These are phyloP conservation scores for Oophaga pumilio DNA, from an alignment of 2,113 vertebrate species.

Conservation along the genomic window DNA sequence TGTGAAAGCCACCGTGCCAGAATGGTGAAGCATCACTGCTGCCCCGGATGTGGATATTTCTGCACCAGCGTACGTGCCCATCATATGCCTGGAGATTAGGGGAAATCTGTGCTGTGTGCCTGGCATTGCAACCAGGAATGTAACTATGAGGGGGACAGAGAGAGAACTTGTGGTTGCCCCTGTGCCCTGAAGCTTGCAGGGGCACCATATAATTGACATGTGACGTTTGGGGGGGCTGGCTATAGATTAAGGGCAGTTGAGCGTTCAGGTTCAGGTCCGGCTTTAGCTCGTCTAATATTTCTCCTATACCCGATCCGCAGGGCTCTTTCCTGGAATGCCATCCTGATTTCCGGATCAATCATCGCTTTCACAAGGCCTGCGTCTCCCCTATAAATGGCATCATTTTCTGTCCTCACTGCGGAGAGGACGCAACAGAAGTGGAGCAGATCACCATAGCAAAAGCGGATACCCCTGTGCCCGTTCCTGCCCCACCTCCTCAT, in stretches of 20 bases:
- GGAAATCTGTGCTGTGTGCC: too few species aligned
- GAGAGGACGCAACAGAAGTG: slow-evolving; percentile 88
- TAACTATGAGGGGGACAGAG: too few species aligned
- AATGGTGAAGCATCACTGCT: slow-evolving; percentile 95
- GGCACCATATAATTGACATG: too few species aligned
- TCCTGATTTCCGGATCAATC: slow-evolving; percentile 86
- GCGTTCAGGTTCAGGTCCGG: too few species aligned
- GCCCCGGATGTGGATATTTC: slow-evolving; percentile 91
- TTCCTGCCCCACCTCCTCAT: slow-evolving; percentile 60
- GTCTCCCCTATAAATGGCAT: slow-evolving; percentile 86
- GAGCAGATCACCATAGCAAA: slow-evolving; percentile 85
- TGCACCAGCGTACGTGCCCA: slow-evolving; percentile 78
- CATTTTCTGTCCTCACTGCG: slow-evolving; percentile 92
- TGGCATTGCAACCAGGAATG: too few species aligned
- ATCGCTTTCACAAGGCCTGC: slow-evolving; percentile 89
- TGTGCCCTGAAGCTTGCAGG: too few species aligned
- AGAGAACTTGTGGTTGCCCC: too few species aligned
- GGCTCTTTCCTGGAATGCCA: slow-evolving; percentile 91
- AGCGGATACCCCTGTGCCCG: slow-evolving; percentile 67
- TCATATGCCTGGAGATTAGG: background rate
- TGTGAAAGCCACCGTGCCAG: slow-evolving; percentile 87
- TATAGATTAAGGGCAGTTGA: too few species aligned
- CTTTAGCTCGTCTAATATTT: background rate
- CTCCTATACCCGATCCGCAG: slow-evolving; percentile 63
- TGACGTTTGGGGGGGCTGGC: too few species aligned